phyloP scores from a whole-genome alignment of 2,888 invertebrate genomes.

The Ichneumoninae sp. region DNA sequence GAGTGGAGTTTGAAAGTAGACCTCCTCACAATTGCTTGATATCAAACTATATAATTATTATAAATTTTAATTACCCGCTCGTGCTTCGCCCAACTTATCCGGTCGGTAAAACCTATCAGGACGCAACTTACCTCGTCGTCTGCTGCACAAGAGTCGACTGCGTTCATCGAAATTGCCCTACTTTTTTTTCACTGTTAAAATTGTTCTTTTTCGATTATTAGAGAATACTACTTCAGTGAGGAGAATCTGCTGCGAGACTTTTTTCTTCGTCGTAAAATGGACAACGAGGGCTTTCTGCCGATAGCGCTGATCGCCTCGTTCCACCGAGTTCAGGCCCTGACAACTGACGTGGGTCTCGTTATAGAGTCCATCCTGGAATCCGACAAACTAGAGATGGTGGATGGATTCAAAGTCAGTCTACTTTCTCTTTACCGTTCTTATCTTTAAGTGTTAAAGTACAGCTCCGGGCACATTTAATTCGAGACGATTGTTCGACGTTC shows the following conservation, averaged over 20 bases:
- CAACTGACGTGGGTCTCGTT: conserved; percentile 93
- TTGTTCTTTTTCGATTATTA: conserved; percentile 83
- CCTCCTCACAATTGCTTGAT: conserved; percentile 74
- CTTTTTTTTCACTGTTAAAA: not conserved
- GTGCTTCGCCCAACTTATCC: no score
- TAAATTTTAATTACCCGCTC: no score
- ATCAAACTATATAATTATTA: not conserved
- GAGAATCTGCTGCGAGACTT: conserved; percentile 98
- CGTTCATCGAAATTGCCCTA: no score
- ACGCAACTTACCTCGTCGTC: no score
- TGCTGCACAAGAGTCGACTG: no score
- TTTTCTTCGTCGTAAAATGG: conserved; percentile 98
- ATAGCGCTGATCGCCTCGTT: conserved; percentile 98
- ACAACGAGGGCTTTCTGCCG: conserved; percentile 95
- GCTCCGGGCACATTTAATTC: conserved; percentile 66
- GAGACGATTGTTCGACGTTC: conserved; percentile 58
- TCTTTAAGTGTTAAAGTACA: not conserved
- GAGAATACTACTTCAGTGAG: conserved; percentile 99
- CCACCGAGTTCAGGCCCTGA: conserved; percentile 95
- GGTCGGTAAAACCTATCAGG: no score
- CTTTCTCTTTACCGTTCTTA: not conserved
- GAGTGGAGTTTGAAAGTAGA: conserved; percentile 82
- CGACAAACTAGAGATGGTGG: conserved; percentile 92
- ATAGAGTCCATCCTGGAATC: conserved; percentile 94
- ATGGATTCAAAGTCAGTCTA: conserved; percentile 89